phyloP scores from a whole-genome alignment of 92 coral and sea anemone species.

The Porites lobata region DNA sequence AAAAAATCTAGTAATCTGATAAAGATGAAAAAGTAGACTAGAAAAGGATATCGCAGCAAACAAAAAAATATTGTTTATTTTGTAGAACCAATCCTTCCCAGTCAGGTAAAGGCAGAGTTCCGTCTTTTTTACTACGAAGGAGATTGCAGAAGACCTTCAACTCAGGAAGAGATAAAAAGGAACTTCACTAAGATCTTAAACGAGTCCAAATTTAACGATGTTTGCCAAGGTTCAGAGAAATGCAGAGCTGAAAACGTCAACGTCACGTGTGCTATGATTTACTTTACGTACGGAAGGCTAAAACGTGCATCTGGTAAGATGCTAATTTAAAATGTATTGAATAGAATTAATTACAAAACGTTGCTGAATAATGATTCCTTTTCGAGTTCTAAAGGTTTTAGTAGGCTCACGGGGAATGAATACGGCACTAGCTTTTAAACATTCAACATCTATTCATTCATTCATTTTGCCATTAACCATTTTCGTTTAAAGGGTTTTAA shows the following conservation, averaged over 20 bases:
- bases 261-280: slow-evolving; percentile 42
- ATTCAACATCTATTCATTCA: no score
- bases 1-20: no score
- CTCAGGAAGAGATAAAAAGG: slow-evolving; percentile 59
- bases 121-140: slow-evolving; percentile 60
- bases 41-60: not conserved
- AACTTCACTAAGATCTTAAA: slow-evolving; percentile 64
- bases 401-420: no score
- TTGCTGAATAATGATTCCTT: no score
- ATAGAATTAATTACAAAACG: no score
- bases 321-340: no score
- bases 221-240: slow-evolving; percentile 37
- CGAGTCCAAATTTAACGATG: slow-evolving; percentile 6
- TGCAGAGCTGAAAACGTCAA: slow-evolving; percentile 61
- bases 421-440: no score
- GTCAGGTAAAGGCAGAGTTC: slow-evolving; percentile 39
- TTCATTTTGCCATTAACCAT: no score
- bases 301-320: slow-evolving; percentile 16
- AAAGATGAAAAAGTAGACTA: no score
- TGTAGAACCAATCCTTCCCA: slow-evolving; percentile 35
- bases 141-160: slow-evolving; percentile 49
- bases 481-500: no score
- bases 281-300: not conserved
- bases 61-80: not conserved
- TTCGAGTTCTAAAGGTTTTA: no score